Base-by-base conservation (phyloP, 2,888 invertebrate species). In the Epinotia ramella region DNA sequence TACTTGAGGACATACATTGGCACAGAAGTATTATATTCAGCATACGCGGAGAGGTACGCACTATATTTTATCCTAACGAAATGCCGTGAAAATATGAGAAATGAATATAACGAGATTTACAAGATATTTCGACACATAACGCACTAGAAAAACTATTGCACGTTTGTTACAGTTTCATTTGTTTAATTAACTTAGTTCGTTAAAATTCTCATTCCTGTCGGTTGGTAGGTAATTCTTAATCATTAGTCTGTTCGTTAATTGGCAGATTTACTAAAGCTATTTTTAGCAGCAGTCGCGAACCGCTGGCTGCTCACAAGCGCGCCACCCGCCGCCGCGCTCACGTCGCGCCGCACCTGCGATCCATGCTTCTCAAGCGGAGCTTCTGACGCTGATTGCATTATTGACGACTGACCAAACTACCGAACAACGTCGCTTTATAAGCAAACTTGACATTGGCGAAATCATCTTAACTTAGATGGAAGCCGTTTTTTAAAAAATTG, bases 241-340 rank as follows among this genome's bases (percentile, higher is more conserved):
- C 18, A 67, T 49, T 67, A 33, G 11, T n/a, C 18, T 11, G 33
- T 56, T 13, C 5, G 46, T 69, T 69, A 69, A 60, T 60, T 60
- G 44, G 44, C 60, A 60, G 16, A 46, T 60, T 67, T 67, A 57
- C 67, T 18, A 57, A 67, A 67, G 88, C 91, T 91, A 91, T 89
- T 88, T 91, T 87, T 91, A 91, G 90, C 87, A 80, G 79, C 82
- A 81, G 82, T 86, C 84, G 80, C 81, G 84, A 82, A 84, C 84
- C 85, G 82, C 83, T 82, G 81, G 76, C 80, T 80, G 81, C 84
- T 85, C 88, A 89, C 80, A 86, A 87, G 84, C 85, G 81, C 81
- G 81, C 81, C 82, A 82, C 83, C 80, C 85, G 80, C 87, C 78
- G 83, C 83, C 84, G 90, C 83, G 87, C 85, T 90, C 89, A 91